Evolutionary conservation across 2,888 invertebrate species (phyloP).

Genomic region (Rhimphoctona megacephalus): DNA sequence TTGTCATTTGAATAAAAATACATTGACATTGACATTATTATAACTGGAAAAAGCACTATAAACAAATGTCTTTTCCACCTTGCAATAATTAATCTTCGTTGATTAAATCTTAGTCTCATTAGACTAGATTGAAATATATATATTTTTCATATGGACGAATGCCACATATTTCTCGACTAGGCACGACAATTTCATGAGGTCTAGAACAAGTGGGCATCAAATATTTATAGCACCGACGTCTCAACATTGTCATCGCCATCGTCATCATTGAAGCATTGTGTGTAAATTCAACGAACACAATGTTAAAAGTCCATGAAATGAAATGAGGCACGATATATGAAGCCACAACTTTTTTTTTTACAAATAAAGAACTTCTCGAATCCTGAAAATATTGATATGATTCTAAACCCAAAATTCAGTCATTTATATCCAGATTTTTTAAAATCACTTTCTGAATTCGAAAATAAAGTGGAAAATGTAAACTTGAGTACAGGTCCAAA

Average conservation of each 20-base stretch:
- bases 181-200: conserved; percentile 1
- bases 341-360: background rate
- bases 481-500: too few species aligned
- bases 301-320: background rate
- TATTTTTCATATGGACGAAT: background rate
- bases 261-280: conserved; percentile 24
- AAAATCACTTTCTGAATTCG: background rate
- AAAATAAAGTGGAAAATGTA: too few species aligned
- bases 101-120: background rate
- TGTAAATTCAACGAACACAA: background rate
- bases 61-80: background rate
- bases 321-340: background rate
- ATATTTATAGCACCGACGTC: conserved; percentile 8
- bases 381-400: background rate
- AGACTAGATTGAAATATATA: background rate
- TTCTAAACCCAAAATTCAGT: background rate
- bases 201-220: background rate
- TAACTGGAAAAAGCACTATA: background rate
- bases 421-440: background rate
- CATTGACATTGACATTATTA: background rate
- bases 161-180: background rate
- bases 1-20: background rate
- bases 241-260: background rate
- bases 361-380: background rate
- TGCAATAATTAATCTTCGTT: background rate